Evolutionary conservation across 2,113 vertebrate species (phyloP), one percentile per base, ranked within the genome.

Genomic region (Dasyurus viverrinus): DNA sequence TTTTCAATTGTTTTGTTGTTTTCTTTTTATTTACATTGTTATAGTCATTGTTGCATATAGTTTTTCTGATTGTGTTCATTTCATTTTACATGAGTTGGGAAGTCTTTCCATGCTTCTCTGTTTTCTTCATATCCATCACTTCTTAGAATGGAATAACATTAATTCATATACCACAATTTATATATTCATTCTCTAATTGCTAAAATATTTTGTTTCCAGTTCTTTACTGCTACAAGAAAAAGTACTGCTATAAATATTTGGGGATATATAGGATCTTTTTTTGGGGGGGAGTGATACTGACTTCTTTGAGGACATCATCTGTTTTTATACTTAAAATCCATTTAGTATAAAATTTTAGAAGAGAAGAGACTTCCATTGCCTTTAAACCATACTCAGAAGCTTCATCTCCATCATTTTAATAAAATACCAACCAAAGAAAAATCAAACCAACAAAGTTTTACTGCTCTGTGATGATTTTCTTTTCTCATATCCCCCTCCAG

Each of bases 401-500:
- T 42, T 36, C 12, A 68, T 12, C 30, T 68, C 12, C 42, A 16
- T 42, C n/a, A n/a, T 84, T 42, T 16, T 84, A 16, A 76, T 36
- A 84, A n/a, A 68, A 68, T 19, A 84, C 36, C 68, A 42, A 84
- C 14, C 16, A 76, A 16, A n/a, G 19, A 36, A 16, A 91, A 50
- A 50, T 2, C 9, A 90, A 26, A 90, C 30, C n/a, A 19, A 30
- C 0, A 14, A 54, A 53, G 42, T 94, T 4, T 50, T 14, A 0
- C 0, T 0, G 11, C 16, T 55, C 30, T 24, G 36, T 8, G 57
- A 27, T 23, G 76, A 30, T 60, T 24, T 0, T 14, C 27, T 10
- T 2, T 0, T 53, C 42, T 93, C 10, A 2, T 92, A 14, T 6
- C 0, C 0, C 5, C 54, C n/a, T 27, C 23, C 8, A 0, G 60